Conservation (phyloP, 2,888 invertebrate species). For the Monochamus alternatus region DNA sequence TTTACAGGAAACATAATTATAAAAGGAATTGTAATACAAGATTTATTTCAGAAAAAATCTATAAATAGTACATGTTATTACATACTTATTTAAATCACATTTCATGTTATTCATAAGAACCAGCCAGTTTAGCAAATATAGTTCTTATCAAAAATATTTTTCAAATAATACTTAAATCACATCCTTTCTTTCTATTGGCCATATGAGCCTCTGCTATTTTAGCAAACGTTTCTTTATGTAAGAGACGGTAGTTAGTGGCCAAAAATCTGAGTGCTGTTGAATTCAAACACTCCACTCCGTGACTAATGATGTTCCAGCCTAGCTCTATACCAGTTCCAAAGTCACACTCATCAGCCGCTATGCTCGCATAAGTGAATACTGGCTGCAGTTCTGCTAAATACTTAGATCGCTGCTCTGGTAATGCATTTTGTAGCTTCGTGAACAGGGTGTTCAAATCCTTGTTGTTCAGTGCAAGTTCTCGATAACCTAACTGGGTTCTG, state of each 20-base stretch:
- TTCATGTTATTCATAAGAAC: too few relatives aligned
- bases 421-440: constrained; percentile 76
- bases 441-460: constrained; percentile 79
- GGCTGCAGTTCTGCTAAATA: constrained; percentile 84
- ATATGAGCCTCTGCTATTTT: constrained; percentile 85
- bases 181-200: constrained; percentile 77
- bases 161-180: constrained; percentile 71
- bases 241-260: constrained; percentile 82
- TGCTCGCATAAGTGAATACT: constrained; percentile 84
- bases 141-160: background rate
- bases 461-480: constrained; percentile 72
- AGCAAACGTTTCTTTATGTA: constrained; percentile 81
- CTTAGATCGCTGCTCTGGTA: constrained; percentile 75
- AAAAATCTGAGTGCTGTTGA: constrained; percentile 78
- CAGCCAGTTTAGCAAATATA: too few relatives aligned
- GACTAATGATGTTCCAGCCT: constrained; percentile 89
- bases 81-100: background rate
- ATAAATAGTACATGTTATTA: background rate
- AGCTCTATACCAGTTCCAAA: constrained; percentile 94
- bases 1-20: too few relatives aligned
- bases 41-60: too few relatives aligned
- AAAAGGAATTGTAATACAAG: too few relatives aligned
- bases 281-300: constrained; percentile 81
- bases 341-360: constrained; percentile 95
- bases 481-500: constrained; percentile 86